These are phyloP conservation scores for Onchidella celtica DNA, from an alignment of 2,888 invertebrate species.

Conservation along the genomic window DNA sequence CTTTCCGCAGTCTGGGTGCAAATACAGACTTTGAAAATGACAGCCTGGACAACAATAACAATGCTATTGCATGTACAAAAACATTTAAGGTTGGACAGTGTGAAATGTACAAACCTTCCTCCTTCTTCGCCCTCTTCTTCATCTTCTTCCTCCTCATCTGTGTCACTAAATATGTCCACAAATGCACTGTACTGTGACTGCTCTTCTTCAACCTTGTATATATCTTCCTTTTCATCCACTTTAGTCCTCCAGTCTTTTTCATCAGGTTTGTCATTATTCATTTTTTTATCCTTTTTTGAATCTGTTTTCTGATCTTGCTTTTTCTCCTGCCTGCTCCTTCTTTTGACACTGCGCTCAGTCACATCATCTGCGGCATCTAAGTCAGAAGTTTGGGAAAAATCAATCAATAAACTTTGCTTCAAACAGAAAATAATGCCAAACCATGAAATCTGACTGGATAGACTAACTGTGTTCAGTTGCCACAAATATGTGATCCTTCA, in stretches of 20 bases:
- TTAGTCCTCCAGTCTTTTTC: conserved; percentile 53
- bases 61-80: no score
- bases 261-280: conserved; percentile 44
- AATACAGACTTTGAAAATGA: no score
- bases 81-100: no score
- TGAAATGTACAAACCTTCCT: no score
- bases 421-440: no score
- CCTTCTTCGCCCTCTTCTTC: conserved; percentile 61
- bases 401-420: no score
- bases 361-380: conserved; percentile 46
- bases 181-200: conserved; percentile 65
- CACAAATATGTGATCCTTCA: not conserved
- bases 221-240: conserved; percentile 65
- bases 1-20: no score
- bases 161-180: conserved; percentile 78
- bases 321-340: conserved; percentile 31
- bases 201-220: conserved; percentile 69
- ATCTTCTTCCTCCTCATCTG: conserved; percentile 78
- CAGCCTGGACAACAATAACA: no score
- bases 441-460: no score
- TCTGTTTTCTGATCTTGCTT: no score
- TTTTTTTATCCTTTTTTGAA: conserved; percentile 18
- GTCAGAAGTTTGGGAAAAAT: no score
- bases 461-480: not conserved
- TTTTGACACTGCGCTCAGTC: conserved; percentile 42